These are phyloP conservation scores for Novumbra hubbsi DNA, from an alignment of 2,797 vertebrate species.

Conservation along the genomic window DNA sequence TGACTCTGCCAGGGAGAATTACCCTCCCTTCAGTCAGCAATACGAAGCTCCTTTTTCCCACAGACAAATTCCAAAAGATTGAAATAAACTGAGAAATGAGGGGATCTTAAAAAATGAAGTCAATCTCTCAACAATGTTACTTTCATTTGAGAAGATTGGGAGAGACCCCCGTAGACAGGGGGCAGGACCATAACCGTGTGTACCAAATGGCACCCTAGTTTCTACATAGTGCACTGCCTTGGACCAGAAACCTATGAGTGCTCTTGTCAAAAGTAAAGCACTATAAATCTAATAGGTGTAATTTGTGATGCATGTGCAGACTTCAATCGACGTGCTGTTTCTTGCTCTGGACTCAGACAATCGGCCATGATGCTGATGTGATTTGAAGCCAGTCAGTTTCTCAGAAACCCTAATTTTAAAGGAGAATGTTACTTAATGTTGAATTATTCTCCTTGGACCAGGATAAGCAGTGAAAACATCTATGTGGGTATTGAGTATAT, in stretches of 20 bases:
- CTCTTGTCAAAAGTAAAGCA: not conserved
- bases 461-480: too few species aligned
- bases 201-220: not conserved
- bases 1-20: constrained; percentile 13
- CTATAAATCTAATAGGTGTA: not conserved
- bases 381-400: not conserved
- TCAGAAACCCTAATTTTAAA: not conserved
- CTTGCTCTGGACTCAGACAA: constrained; percentile 1
- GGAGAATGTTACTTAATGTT: not conserved
- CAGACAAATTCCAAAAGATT: constrained; percentile 17
- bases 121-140: not conserved
- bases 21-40: constrained; percentile 5
- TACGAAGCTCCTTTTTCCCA: constrained; percentile 1
- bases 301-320: not conserved
- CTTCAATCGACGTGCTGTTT: not conserved
- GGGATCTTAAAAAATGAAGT: not conserved
- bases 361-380: not conserved
- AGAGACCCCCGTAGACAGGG: not conserved
- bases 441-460: too few species aligned
- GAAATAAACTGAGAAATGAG: constrained; percentile 14
- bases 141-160: not conserved
- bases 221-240: not conserved
- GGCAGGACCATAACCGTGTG: not conserved
- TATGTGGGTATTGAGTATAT: too few species aligned
- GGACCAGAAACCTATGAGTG: not conserved